Evolutionary conservation across 2,113 vertebrate species (phyloP).

Genomic region (Entelurus aequoreus): DNA sequence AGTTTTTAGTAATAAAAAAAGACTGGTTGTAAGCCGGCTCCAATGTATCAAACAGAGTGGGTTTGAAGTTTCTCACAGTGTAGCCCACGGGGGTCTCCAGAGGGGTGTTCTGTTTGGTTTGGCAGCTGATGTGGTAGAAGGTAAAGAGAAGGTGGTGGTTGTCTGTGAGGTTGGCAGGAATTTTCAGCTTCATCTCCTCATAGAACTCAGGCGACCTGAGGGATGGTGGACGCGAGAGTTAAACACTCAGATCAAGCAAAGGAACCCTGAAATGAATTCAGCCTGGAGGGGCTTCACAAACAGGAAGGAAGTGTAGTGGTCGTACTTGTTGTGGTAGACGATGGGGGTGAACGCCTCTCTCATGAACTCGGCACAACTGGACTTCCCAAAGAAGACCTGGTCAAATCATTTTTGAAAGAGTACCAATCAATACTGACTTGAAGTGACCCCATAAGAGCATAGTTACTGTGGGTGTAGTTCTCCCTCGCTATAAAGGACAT

Average conservation of each 20-base stretch:
- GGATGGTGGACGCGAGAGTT: constrained; percentile 16
- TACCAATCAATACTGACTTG: constrained; percentile 4
- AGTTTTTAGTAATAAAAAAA: too few relatives aligned
- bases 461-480: not conserved
- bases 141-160: constrained; percentile 90
- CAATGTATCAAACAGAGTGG: constrained; percentile 26
- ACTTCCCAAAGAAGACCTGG: constrained; percentile 90
- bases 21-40: too few relatives aligned
- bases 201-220: constrained; percentile 87
- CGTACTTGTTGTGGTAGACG: constrained; percentile 88
- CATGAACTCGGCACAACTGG: constrained; percentile 80
- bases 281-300: too few relatives aligned
- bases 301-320: not conserved
- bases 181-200: constrained; percentile 86
- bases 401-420: constrained; percentile 4
- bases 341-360: constrained; percentile 82
- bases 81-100: constrained; percentile 87
- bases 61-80: constrained; percentile 74
- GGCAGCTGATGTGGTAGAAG: constrained; percentile 90
- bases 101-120: constrained; percentile 80
- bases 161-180: constrained; percentile 86
- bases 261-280: not conserved
- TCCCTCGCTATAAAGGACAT: too few relatives aligned
- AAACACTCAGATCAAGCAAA: constrained; percentile 16
- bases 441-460: not conserved